Evolutionary conservation across 1,140 invertebrate species (phyloP), one percentile per base, ranked within the genome.

Genomic region (Papilio xuthus): DNA sequence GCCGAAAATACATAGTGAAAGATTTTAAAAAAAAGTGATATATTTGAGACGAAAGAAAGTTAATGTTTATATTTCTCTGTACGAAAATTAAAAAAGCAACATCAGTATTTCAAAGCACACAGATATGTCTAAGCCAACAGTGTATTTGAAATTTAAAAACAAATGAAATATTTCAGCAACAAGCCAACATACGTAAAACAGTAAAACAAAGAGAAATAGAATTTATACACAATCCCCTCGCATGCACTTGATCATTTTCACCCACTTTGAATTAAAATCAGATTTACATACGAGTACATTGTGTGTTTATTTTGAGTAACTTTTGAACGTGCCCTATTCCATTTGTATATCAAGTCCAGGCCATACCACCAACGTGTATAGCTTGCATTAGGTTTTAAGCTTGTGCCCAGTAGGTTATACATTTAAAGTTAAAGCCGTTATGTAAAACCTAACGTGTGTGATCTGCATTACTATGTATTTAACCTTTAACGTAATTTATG

Each of bases 221-320:
- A 20, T 56, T 20, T 15, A 23, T n/a, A 23, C 20, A 20, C 53
- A 56, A 56, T 56, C 53, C 53, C n/a, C 53, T 56, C 1, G 53
- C 20, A n/a, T 56, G 53, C n/a, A 56, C 53, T 56, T 23, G 20
- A 56, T 56, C 18, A 56, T 56, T 56, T n/a, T 56, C 15, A 56
- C n/a, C 53, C 53, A 56, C n/a, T 56, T 56, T 56, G 53, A 56
- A 20, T 56, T 56, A 20, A 56, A 56, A 20, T 56, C 53, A 56
- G 1, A 56, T 20, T 56, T 20, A 20, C n/a, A 56, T 56, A 20
- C 18, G 7, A 56, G 18, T 56, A 56, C 8, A 56, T 56, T 56
- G 18, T 56, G 23, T 7, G 18, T 56, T 56, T 8, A 56, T 56
- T 56, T 56, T n/a, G n/a, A 56, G 23, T 56, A 20, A 56, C 53